phyloP scores from a whole-genome alignment of 2,888 invertebrate species.

The Epistrophella euchroma region DNA sequence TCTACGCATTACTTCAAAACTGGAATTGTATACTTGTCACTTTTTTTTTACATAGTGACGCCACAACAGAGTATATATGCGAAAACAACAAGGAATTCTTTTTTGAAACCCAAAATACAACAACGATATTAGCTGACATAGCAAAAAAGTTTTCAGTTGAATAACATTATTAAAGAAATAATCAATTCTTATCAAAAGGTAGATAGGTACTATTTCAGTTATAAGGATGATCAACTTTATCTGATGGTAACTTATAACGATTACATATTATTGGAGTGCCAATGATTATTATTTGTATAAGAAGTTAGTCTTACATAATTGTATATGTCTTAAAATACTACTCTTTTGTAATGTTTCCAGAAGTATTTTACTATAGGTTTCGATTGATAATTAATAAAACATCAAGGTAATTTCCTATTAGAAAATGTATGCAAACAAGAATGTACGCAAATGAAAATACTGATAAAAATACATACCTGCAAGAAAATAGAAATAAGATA shows the following conservation, averaged over 20 bases:
- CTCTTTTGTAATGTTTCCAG: conserved; percentile 77
- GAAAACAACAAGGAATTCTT: conserved; percentile 23
- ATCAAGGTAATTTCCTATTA: neutral
- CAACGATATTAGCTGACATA: neutral
- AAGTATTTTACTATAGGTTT: neutral
- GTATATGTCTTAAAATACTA: neutral
- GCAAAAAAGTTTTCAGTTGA: conserved; percentile 46
- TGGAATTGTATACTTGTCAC: conserved; percentile 20
- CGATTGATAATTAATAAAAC: neutral
- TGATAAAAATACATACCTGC: neutral
- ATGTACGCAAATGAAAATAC: neutral
- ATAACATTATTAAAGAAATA: conserved; percentile 15
- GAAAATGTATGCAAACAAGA: neutral
- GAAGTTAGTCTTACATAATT: conserved; percentile 7
- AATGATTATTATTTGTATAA: conserved; percentile 53
- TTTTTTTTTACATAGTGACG: conserved; percentile 5
- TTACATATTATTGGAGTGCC: conserved; percentile 70
- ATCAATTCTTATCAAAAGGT: conserved; percentile 14
- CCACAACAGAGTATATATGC: neutral
- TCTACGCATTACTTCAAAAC: conserved; percentile 6
- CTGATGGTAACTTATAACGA: neutral
- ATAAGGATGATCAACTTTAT: neutral
- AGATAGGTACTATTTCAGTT: neutral
- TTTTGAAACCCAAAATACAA: conserved; percentile 38
- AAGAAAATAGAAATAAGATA: neutral